Evolutionary conservation across 2,797 vertebrate species (phyloP), one percentile per base, ranked within the genome.

Genomic region (Mormyrops attenuatus): DNA sequence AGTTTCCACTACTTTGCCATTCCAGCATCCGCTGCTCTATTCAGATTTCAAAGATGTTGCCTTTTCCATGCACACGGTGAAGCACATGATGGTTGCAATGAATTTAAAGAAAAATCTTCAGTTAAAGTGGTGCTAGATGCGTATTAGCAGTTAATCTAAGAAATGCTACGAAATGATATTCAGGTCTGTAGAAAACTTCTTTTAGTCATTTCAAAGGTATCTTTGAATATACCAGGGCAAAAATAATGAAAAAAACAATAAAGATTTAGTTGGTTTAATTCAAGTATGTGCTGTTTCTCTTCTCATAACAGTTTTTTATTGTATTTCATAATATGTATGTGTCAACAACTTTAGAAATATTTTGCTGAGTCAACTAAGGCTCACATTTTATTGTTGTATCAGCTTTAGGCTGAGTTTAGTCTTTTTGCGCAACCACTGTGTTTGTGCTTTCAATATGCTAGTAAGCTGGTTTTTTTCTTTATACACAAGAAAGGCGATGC

Each of bases 11-110:
- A 38, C 17, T 7, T 22, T 49, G 20, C n/a, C 9, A 22, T 52
- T 11, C 22, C 44, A 85, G 84, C 44, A 52, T 85, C 4, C 7
- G n/a, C 44, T 85, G 82, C 47, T 5, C 22, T 52, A n/a, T n/a
- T 85, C 84, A 85, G 84, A 85, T 85, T 30, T 85, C 84, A 85
- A 30, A 52, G 84, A 80, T 80, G 9, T 44, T 6, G 47, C 82
- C 3, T 22, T 26, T 26, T 15, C 47, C 5, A 5, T 52, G 22
- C 15, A 26, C 13, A 17, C 3, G 13, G n/a, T 85, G 47, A 30
- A 0, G 47, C 82, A 13, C 82, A 52, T 85, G 41, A 52, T 22
- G 47, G 20, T 11, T 50, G 84, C 47, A 26, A 26, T 85, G 84
- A 50, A 13, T 49, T 15, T 52, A 30, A 85, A 22, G 82, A 49